Percentiles rank a stretch among this genome's conserved stretches.
These are phyloP conservation scores for Periparus ater DNA, from an alignment of 2,797 vertebrate species.

Conservation along the genomic window DNA sequence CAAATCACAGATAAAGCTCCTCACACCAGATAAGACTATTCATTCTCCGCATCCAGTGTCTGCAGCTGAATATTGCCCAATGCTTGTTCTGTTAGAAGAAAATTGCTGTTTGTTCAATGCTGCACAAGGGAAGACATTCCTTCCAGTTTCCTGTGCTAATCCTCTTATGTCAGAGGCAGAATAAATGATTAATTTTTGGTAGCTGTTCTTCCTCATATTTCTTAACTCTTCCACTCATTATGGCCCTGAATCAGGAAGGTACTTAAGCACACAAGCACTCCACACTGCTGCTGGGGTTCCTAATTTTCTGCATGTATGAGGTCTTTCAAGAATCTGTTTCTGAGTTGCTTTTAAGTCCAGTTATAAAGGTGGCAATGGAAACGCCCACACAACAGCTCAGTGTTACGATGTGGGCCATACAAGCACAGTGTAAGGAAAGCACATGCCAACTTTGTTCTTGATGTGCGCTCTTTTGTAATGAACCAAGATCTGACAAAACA, in stretches of 20 bases:
- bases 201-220: not conserved
- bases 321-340: not conserved
- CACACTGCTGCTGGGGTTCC: not conserved
- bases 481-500: not conserved
- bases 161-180: not conserved
- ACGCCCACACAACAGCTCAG: not conserved
- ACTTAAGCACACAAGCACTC: not conserved
- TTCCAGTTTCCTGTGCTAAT: slow-evolving; percentile 12
- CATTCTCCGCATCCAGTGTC: not conserved
- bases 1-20: not conserved
- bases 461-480: not conserved
- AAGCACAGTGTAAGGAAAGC: not conserved
- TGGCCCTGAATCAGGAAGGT: not conserved
- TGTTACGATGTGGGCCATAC: not conserved
- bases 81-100: not conserved
- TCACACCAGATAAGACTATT: not conserved
- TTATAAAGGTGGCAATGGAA: not conserved
- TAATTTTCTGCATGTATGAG: not conserved
- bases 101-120: not conserved
- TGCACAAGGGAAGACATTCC: not conserved
- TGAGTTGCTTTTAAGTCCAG: not conserved
- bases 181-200: not conserved
- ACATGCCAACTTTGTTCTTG: not conserved
- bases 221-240: not conserved
- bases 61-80: not conserved